A percentile compares a stretch with the other conserved stretches of the same genome.
phyloP scores from a whole-genome alignment of 2,797 vertebrate genomes.

The Ibycter americanus region DNA sequence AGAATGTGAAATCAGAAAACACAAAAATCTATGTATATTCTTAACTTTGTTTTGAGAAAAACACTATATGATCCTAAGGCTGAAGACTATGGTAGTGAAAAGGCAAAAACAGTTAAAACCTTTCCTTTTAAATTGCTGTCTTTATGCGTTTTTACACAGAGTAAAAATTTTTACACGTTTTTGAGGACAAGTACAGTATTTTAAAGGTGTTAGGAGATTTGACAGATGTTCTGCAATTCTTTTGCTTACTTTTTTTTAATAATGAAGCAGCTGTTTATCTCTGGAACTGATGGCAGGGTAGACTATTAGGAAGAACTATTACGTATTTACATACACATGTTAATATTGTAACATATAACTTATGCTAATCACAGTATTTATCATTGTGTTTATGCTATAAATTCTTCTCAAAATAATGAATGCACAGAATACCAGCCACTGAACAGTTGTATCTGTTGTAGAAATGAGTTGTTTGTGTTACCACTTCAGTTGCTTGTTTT shows the following conservation, averaged over 20 bases:
- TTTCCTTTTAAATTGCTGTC: background rate
- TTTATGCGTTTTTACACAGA: background rate
- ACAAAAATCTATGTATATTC: background rate
- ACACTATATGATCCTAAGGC: background rate
- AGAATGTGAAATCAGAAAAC: background rate
- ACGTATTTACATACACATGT: background rate
- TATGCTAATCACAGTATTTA: background rate
- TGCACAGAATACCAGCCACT: background rate
- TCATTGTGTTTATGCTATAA: background rate
- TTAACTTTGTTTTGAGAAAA: background rate
- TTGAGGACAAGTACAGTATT: background rate
- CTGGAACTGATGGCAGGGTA: background rate
- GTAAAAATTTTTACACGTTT: background rate
- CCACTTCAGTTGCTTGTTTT: background rate
- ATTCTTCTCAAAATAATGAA: background rate
- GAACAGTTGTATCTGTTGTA: background rate
- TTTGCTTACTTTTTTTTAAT: background rate
- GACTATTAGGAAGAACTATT: background rate
- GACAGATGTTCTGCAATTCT: background rate
- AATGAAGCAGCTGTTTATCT: background rate
- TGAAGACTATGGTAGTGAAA: background rate
- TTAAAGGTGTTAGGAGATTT: background rate
- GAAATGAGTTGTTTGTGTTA: background rate
- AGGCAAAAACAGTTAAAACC: background rate
- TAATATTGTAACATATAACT: background rate